Conservation (phyloP, 2,113 vertebrate genomes). For the Thermophis baileyi region DNA sequence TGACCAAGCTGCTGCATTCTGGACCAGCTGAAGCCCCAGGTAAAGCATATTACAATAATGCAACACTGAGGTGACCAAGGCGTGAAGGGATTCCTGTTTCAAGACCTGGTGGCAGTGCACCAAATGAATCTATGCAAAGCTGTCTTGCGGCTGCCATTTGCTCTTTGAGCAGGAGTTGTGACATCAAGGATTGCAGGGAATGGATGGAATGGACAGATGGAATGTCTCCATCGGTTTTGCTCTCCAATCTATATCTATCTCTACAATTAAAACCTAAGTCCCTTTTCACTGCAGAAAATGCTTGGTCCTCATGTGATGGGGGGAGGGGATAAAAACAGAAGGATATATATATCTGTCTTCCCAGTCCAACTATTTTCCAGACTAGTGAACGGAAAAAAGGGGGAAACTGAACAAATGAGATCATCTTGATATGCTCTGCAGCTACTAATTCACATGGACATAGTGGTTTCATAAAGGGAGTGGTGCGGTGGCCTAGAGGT, state of each 20-base stretch:
- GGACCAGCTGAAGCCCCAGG: background rate
- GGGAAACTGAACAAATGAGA: background rate
- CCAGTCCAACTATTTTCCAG: background rate
- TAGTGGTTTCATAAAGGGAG: background rate
- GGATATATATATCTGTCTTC: background rate
- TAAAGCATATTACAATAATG: background rate
- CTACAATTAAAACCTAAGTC: background rate
- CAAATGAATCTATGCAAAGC: background rate
- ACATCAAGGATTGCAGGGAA: background rate
- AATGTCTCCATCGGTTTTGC: background rate
- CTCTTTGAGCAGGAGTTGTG: background rate
- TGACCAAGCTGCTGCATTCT: background rate
- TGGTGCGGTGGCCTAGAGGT: too few species aligned
- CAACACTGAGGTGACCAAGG: background rate
- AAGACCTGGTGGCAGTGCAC: background rate
- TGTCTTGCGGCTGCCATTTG: background rate
- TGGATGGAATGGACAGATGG: background rate
- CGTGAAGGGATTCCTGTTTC: background rate
- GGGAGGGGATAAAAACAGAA: background rate
- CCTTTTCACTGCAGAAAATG: background rate
- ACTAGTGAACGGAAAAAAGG: background rate
- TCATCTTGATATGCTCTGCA: background rate
- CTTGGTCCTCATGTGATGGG: background rate
- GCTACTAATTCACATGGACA: background rate
- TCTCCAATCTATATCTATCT: background rate